Conservation (phyloP, 2,888 invertebrate species). For the Oscheius sp. region DNA sequence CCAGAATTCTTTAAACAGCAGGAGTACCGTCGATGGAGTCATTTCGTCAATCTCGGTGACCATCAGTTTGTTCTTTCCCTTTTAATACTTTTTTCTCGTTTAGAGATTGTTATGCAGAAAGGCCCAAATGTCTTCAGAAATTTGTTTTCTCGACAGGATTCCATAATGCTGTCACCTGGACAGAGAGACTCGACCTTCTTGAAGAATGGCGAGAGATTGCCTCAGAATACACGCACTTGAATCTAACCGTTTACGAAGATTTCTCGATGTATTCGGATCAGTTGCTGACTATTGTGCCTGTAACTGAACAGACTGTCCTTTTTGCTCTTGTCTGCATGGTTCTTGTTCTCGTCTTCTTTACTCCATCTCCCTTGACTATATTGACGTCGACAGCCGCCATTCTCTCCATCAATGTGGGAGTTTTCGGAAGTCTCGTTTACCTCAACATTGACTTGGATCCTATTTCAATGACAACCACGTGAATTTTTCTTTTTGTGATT, state of each 20-base stretch:
- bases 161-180: slow-evolving; percentile 70
- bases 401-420: slow-evolving; percentile 70
- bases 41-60: slow-evolving; percentile 69
- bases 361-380: slow-evolving; percentile 68
- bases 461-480: slow-evolving; percentile 65
- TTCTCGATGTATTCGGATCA: slow-evolving; percentile 72
- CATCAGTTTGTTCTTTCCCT: slow-evolving; percentile 55
- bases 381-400: slow-evolving; percentile 67
- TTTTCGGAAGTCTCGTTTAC: slow-evolving; percentile 69
- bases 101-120: slow-evolving; percentile 69
- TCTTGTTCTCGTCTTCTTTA: slow-evolving; percentile 69
- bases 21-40: slow-evolving; percentile 71
- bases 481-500: too few relatives aligned
- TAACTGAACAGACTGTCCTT: slow-evolving; percentile 69
- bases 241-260: slow-evolving; percentile 73
- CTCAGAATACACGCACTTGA: slow-evolving; percentile 65
- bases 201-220: slow-evolving; percentile 67
- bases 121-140: slow-evolving; percentile 68
- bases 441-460: slow-evolving; percentile 71
- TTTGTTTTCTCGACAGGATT: slow-evolving; percentile 73
- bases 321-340: slow-evolving; percentile 72
- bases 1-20: slow-evolving; percentile 70
- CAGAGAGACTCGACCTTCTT: slow-evolving; percentile 40
- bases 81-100: slow-evolving; percentile 35
- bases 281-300: slow-evolving; percentile 70